A percentile compares a stretch with the other conserved stretches of the same genome.
Evolutionary conservation across 2,113 vertebrate genomes (phyloP).

Genomic region (Leptodactylus fuscus): DNA sequence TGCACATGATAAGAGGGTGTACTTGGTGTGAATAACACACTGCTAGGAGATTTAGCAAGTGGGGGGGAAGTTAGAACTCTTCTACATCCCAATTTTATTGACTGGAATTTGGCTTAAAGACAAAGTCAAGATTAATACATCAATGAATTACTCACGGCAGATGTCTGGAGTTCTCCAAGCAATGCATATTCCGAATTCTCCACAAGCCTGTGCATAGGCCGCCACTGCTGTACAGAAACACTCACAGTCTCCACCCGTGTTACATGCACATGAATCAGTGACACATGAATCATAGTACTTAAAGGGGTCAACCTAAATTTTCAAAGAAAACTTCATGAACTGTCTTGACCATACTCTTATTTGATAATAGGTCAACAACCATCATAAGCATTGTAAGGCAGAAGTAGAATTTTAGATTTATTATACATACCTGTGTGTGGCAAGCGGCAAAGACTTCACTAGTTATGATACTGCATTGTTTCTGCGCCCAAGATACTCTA

Average conservation of each 20-base stretch:
- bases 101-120: no score
- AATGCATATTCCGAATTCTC: slow-evolving; percentile 69
- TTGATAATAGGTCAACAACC: no score
- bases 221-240: slow-evolving; percentile 77
- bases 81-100: no score
- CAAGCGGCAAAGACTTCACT: slow-evolving; percentile 45
- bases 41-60: no score
- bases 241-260: slow-evolving; percentile 73
- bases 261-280: slow-evolving; percentile 73
- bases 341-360: no score
- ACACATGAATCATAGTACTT: slow-evolving; percentile 75
- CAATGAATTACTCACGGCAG: slow-evolving; percentile 72
- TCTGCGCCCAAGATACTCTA: slow-evolving; percentile 57
- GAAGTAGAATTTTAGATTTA: background rate
- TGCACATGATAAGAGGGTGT: no score
- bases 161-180: slow-evolving; percentile 73
- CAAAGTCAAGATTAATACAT: no score
- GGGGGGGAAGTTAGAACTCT: no score
- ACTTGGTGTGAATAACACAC: no score
- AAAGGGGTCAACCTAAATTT: slow-evolving; percentile 70
- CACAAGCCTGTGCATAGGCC: slow-evolving; percentile 74
- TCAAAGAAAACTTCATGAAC: background rate
- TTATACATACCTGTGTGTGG: slow-evolving; percentile 52
- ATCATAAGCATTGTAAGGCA: background rate
- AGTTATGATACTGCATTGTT: slow-evolving; percentile 58